A percentile compares a stretch with the other conserved stretches of the same genome.
phyloP scores from a whole-genome alignment of 2,113 vertebrate genomes.

The Channa maculata region DNA sequence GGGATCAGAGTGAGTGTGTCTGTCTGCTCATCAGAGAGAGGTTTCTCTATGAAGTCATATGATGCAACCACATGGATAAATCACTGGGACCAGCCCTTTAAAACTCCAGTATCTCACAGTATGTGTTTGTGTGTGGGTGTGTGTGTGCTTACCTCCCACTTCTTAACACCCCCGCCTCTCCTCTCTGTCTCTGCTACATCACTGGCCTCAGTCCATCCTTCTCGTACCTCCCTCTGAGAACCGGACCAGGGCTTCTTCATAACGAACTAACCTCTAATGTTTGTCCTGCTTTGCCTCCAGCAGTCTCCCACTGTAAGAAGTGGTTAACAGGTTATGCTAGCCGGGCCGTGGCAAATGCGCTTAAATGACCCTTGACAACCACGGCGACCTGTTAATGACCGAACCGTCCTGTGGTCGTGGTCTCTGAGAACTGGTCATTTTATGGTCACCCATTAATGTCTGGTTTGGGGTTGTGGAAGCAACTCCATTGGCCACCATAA shows the following conservation, averaged over 20 bases:
- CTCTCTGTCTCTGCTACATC: slow-evolving; percentile 42
- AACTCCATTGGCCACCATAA: slow-evolving; percentile 29
- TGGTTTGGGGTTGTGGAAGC: slow-evolving; percentile 41
- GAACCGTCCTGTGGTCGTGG: slow-evolving; percentile 58
- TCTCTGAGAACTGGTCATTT: slow-evolving; percentile 64
- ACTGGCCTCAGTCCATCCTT: slow-evolving; percentile 23
- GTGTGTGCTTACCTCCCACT: slow-evolving; percentile 44
- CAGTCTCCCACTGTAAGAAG: slow-evolving; percentile 58
- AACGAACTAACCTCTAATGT: slow-evolving; percentile 62
- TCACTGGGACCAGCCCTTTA: slow-evolving; percentile 52
- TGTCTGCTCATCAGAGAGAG: slow-evolving; percentile 45
- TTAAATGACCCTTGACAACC: slow-evolving; percentile 65
- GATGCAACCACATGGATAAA: slow-evolving; percentile 65
- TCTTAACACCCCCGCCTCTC: slow-evolving; percentile 26
- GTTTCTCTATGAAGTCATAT: slow-evolving; percentile 54
- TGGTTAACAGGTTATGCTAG: slow-evolving; percentile 66
- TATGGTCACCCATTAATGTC: slow-evolving; percentile 60
- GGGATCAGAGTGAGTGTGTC: slow-evolving; percentile 40
- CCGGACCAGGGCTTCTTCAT: slow-evolving; percentile 52
- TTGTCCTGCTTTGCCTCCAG: slow-evolving; percentile 54
- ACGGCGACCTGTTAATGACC: slow-evolving; percentile 71
- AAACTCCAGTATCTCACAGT: slow-evolving; percentile 34
- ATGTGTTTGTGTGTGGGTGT: slow-evolving; percentile 20
- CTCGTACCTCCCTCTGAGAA: slow-evolving; percentile 58
- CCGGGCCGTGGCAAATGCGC: slow-evolving; percentile 65